Evolutionary conservation across 35 echinoderm and acorn worm species (phyloP), one percentile per base, ranked within the genome.

Genomic region (Nesometra sesokonis): DNA sequence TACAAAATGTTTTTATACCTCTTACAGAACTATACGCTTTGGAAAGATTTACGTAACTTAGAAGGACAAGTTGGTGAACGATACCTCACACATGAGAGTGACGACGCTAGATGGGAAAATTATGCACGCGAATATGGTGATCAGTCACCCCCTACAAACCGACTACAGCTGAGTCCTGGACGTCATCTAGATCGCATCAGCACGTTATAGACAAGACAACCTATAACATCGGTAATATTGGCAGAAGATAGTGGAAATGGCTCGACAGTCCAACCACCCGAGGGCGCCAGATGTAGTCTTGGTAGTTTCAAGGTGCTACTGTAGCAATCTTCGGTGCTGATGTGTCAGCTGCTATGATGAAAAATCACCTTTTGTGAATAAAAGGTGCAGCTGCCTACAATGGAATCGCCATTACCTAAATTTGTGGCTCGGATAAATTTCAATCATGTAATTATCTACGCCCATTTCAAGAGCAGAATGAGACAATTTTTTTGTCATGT

Each of bases 41-140:
- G 96, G 96, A 82, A 90, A 29, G 96, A 99, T 78, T 86, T 99
- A 29, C 78, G 96, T 17, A 80, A 94, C 27, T 82, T 99, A 77
- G 96, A 99, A 88, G 35, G 35, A 32, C 90, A 94, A 52, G 96
- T 94, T 27, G 93, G 93, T 33, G 81, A 92, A 27, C 87, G 96
- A 30, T 99, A 99, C 88, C 82, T 99, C 46, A 99, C 96, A 17
- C 96, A 99, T 35, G 96, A 99, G 82, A 99, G 92, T 34, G 93
- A 99, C 47, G 96, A 99, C 15, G 96, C 94, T 32, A 84, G 96
- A 46, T 99, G 96, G 96, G 93, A 94, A 47, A 87, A 77, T 29
- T 99, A 99, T 79, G 87, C 52, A 19, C 52, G 52, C 2, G 52
- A 67, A 67, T 67, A 67, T 67, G 52, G 52, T 13, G 52, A 67